Percentiles rank a stretch among this genome's conserved stretches.
Evolutionary conservation across 2,797 vertebrate genomes (phyloP).

Genomic region (Mionectes olivaceus): DNA sequence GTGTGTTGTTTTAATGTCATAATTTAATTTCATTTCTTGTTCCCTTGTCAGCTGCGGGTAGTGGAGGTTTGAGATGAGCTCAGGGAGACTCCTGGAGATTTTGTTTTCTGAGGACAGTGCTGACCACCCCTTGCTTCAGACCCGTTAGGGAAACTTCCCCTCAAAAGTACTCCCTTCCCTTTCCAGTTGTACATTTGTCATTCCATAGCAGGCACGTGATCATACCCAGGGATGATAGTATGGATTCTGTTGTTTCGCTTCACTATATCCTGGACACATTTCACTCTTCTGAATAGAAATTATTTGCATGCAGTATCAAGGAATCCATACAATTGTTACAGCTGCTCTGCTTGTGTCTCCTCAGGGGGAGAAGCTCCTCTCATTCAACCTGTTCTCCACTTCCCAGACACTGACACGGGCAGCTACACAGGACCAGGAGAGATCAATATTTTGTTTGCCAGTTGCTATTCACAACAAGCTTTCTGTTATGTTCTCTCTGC

Average conservation of each 20-base stretch:
- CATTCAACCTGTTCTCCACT: rapidly evolving
- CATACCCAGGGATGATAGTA: too few relatives aligned
- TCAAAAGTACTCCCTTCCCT: background rate
- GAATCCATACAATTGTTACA: background rate
- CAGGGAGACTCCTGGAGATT: background rate
- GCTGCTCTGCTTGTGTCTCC: background rate
- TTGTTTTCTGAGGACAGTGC: background rate
- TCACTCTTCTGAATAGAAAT: background rate
- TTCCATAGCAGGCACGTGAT: background rate
- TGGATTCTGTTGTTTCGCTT: background rate
- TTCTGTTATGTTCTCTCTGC: background rate
- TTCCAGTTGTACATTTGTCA: background rate
- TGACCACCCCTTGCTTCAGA: background rate
- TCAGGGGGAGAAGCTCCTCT: background rate
- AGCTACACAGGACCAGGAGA: background rate
- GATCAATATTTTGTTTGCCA: background rate
- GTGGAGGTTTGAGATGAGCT: background rate
- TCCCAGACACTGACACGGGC: background rate
- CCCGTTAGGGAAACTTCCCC: background rate
- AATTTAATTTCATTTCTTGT: background rate
- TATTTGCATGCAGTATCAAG: background rate
- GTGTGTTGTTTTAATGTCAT: rapidly evolving
- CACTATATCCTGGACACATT: background rate
- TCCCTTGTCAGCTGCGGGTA: background rate
- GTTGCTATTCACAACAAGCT: background rate